Base-by-base conservation (phyloP, 2,113 vertebrate genomes). In the Perca schrenkii region DNA sequence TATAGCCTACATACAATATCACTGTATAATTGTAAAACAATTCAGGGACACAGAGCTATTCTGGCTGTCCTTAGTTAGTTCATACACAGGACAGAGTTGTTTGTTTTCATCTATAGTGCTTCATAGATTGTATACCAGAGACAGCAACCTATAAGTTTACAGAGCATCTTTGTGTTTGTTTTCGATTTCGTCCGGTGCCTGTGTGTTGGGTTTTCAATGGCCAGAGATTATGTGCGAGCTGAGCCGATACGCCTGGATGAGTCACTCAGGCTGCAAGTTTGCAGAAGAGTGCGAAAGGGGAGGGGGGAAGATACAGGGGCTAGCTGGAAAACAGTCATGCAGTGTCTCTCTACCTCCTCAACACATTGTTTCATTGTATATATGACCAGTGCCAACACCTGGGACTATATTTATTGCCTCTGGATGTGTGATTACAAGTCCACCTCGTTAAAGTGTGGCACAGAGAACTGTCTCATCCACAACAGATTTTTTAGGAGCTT, bases 241-340 rank as follows among this genome's bases (percentile, higher is more conserved):
- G 83, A 91, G 91, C 88, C 77, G 89, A 92, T 92, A 91, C 87
- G 92, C 92, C 88, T 91, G 91, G 90, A 96, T 96, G 95, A 96
- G 93, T 96, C 95, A 96, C 95, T 93, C 93, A 67, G 94, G 88
- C 94, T 95, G 93, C 87, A 94, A 94, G 94, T 96, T 96, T 95
- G 94, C 93, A 94, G 94, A 93, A 94, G 91, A 93, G 93, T 88
- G 83, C 50, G 53, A 82, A 82, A 79, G 84, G 88, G 90, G 83
- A 88, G 40, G 60, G 87, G 90, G 85, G 90, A 83, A 52, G 80
- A 73, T 40, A 84, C 58, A 52, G 47, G 77, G 90, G 82, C 79
- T 74, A 79, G 85, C 82, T 86, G 88, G 72, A 92, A 91, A 93
- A 91, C 82, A 83, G 87, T 91, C 93, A 90, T 53, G 91, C 93